Evolutionary conservation across 2,113 vertebrate genomes (phyloP).

Genomic region (Triplophysa dalaica): DNA sequence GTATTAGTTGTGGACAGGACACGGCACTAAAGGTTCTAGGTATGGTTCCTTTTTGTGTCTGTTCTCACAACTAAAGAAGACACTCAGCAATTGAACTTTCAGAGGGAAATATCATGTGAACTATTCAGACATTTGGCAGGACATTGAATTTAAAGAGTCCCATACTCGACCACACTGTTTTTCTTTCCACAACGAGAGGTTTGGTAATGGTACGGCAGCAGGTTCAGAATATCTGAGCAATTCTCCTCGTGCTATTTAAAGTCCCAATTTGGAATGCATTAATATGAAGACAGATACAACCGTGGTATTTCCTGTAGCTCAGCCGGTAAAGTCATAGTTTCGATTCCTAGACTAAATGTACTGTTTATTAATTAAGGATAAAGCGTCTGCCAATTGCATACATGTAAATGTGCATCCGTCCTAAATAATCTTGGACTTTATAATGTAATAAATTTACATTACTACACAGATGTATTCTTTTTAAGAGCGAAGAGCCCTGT

Average conservation of each 20-base stretch:
- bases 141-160: conserved; percentile 32
- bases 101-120: conserved; percentile 23
- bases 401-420: no score
- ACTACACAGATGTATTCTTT: conserved; percentile 3
- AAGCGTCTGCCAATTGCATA: no score
- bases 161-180: conserved; percentile 48
- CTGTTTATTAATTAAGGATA: no score
- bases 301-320: not conserved
- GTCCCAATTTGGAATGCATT: not conserved
- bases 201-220: conserved; percentile 25
- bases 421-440: not conserved
- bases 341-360: no score
- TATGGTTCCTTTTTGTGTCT: not conserved
- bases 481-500: not conserved
- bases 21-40: not conserved
- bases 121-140: conserved; percentile 41
- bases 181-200: conserved; percentile 42
- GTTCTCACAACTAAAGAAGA: conserved; percentile 18
- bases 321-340: no score
- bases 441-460: no score
- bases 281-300: conserved; percentile 6
- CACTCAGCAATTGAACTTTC: conserved; percentile 9
- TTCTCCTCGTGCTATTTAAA: conserved; percentile 2
- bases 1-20: no score
- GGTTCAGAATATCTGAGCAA: conserved; percentile 20